These are phyloP conservation scores for Drosophila takahashii DNA, from an alignment of 1,140 invertebrate species.

Conservation along the genomic window DNA sequence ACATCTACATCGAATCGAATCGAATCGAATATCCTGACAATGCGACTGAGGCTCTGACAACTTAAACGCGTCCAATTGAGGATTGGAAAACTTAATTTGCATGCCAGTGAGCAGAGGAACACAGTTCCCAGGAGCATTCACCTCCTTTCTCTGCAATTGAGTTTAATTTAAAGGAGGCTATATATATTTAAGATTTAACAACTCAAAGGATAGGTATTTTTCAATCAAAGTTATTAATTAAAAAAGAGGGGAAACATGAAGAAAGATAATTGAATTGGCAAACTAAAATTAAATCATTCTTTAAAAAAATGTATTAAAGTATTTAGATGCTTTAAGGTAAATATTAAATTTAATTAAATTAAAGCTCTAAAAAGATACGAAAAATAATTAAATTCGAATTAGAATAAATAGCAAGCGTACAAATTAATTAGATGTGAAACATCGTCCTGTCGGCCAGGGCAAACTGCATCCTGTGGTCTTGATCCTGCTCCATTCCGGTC, in stretches of 20 bases:
- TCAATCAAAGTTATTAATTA: neutral
- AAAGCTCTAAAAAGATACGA: neutral
- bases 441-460: neutral
- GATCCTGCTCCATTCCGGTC: neutral
- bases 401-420: slow-evolving; percentile 2
- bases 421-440: slow-evolving; percentile 5
- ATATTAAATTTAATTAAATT: neutral
- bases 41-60: slow-evolving; percentile 39
- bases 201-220: neutral
- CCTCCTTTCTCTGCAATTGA: neutral
- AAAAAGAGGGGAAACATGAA: too few species aligned
- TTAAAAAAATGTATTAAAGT: too few species aligned
- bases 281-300: too few species aligned
- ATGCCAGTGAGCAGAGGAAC: slow-evolving; percentile 3
- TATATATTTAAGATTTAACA: neutral
- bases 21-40: neutral
- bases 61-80: slow-evolving; percentile 42
- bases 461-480: neutral
- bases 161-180: neutral
- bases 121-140: slow-evolving; percentile 9
- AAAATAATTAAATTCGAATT: slow-evolving; percentile 4
- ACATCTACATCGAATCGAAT: neutral
- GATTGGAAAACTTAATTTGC: slow-evolving; percentile 41
- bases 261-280: too few species aligned
- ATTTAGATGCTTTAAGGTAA: too few species aligned